Percentiles rank a stretch among this genome's conserved stretches.
phyloP scores from a whole-genome alignment of 2,797 vertebrate genomes.

The Emys orbicularis region DNA sequence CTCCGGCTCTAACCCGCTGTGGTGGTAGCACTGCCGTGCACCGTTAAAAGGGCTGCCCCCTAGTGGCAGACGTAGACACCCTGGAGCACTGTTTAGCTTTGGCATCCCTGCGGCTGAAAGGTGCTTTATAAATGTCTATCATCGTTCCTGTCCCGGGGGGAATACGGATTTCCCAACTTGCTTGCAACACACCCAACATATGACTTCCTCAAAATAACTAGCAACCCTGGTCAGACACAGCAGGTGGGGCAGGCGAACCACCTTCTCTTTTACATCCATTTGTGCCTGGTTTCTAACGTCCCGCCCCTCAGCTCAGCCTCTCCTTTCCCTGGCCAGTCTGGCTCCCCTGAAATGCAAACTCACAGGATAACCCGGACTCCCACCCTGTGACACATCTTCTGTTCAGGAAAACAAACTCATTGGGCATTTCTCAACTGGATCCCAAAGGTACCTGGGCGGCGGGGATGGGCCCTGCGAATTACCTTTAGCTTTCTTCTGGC shows the following conservation, averaged over 20 bases:
- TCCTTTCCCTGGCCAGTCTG: not conserved
- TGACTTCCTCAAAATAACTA: not conserved
- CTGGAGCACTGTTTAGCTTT: not conserved
- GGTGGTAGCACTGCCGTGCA: not conserved
- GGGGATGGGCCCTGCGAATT: not conserved
- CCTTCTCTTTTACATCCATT: not conserved
- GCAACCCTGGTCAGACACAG: not conserved
- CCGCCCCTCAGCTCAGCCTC: not conserved
- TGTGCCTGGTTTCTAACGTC: not conserved
- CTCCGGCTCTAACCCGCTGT: not conserved
- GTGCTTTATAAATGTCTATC: not conserved
- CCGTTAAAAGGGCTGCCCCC: not conserved
- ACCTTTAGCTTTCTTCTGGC: slow-evolving; percentile 98
- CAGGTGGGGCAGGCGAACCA: not conserved
- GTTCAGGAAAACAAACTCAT: not conserved
- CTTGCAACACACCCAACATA: not conserved
- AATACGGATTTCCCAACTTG: not conserved
- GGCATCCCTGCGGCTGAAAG: not conserved
- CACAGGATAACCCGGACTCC: not conserved
- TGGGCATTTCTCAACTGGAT: not conserved
- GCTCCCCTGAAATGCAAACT: not conserved
- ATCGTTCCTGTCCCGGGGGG: not conserved
- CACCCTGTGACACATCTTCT: not conserved
- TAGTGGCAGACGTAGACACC: not conserved
- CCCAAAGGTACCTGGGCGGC: not conserved